Percentiles rank a stretch among this genome's conserved stretches.
These are phyloP conservation scores for Lynx canadensis DNA, from an alignment of 2,113 vertebrate genomes.

Conservation along the genomic window DNA sequence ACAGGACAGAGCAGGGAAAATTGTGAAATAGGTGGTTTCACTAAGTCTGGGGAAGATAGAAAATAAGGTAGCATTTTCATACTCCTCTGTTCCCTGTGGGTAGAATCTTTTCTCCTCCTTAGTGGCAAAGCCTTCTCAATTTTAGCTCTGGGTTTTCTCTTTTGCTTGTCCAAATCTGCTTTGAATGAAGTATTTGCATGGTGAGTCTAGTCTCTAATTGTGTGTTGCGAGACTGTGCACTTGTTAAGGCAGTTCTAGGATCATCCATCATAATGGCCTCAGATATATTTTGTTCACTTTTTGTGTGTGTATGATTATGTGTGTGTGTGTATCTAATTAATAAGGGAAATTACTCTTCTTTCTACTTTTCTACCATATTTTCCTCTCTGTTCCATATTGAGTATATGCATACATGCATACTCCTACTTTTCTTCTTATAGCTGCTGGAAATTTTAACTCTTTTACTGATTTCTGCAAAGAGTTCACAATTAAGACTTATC, in stretches of 20 bases:
- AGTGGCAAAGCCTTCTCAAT: neutral
- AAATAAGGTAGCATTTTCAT: neutral
- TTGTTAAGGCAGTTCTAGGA: neutral
- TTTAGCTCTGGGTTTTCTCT: neutral
- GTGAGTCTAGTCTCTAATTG: neutral
- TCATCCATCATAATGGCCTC: neutral
- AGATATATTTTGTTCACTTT: neutral
- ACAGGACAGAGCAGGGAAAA: neutral
- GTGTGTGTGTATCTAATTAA: neutral
- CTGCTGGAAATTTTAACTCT: neutral
- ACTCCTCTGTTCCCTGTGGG: neutral
- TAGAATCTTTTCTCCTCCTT: neutral
- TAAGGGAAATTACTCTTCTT: neutral
- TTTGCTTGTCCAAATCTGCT: neutral
- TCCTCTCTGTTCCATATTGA: neutral
- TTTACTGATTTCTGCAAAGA: slow-evolving; percentile 30
- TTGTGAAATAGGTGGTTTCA: neutral
- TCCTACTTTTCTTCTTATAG: neutral
- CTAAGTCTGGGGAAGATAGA: neutral
- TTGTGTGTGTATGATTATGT: neutral
- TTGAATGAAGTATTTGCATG: slow-evolving; percentile 22
- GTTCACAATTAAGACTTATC: neutral
- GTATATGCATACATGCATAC: neutral
- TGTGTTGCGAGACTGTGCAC: neutral
- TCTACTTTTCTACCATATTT: neutral